A percentile compares a stretch with the other conserved stretches of the same genome.
These are phyloP conservation scores for Ophion costatus DNA, from an alignment of 2,888 invertebrate species.

Conservation along the genomic window DNA sequence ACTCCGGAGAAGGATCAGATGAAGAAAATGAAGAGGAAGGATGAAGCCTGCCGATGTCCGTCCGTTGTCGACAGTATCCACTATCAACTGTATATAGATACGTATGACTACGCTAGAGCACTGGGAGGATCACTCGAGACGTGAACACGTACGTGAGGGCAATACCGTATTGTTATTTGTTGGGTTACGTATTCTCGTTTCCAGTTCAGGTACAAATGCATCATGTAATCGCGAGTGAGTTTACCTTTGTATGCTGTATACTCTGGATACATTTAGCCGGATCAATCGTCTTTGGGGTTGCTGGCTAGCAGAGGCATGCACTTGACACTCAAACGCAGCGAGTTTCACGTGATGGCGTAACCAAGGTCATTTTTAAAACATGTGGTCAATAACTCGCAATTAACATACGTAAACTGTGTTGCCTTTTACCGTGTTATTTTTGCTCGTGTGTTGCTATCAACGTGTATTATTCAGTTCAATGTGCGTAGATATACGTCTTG, in stretches of 20 bases:
- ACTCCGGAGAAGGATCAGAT: conserved; percentile 12
- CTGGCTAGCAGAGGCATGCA: not conserved
- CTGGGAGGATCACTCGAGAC: conserved; percentile 65
- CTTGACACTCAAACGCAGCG: not conserved
- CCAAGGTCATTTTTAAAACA: too few species aligned
- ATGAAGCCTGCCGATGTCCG: conserved; percentile 64
- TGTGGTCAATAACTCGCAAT: too few species aligned
- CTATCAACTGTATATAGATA: conserved; percentile 40
- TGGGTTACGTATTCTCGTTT: conserved; percentile 75
- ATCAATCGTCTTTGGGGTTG: not conserved
- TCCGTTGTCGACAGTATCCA: conserved; percentile 70
- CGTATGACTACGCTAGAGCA: conserved; percentile 69
- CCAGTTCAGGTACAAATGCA: conserved; percentile 73
- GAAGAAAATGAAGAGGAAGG: conserved; percentile 54
- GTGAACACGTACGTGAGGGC: conserved; percentile 75
- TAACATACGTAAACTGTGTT: too few species aligned
- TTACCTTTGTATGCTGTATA: not conserved
- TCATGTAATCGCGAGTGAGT: conserved; percentile 13
- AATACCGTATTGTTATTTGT: conserved; percentile 79
- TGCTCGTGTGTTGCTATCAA: too few species aligned
- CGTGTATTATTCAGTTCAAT: too few species aligned
- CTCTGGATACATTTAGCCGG: not conserved
- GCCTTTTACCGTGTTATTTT: too few species aligned
- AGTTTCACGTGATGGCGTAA: too few species aligned
- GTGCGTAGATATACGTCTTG: too few species aligned